These are phyloP conservation scores for Neodon shergylaensis DNA, from an alignment of 2,113 vertebrate species.

Conservation along the genomic window DNA sequence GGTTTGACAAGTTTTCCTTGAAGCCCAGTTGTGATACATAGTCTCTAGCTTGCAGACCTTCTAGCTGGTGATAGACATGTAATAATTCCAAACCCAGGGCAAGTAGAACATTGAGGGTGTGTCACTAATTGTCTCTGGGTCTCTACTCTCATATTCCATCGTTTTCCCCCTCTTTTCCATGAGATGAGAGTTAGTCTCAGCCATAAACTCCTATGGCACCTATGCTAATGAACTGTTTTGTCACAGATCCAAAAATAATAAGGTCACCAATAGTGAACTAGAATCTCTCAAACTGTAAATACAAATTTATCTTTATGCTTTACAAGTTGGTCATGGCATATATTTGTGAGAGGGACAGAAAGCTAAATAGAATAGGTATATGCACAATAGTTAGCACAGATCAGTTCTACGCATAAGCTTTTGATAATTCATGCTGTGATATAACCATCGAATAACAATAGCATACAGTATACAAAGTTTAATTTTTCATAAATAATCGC, in stretches of 20 bases:
- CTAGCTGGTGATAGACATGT: neutral
- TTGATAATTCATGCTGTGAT: neutral
- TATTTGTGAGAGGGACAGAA: neutral
- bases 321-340: too few species aligned
- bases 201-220: neutral
- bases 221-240: neutral
- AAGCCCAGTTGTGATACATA: neutral
- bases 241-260: neutral
- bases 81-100: too few species aligned
- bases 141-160: neutral
- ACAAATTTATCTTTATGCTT: neutral
- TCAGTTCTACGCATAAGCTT: neutral
- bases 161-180: neutral
- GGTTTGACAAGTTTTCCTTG: neutral
- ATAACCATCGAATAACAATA: neutral
- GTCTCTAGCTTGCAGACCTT: too few species aligned
- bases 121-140: neutral
- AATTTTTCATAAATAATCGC: conserved; percentile 34
- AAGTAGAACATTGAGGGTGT: neutral
- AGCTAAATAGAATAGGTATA: too few species aligned
- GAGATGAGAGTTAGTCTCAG: neutral
- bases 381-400: neutral
- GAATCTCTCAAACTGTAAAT: neutral
- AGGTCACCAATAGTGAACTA: neutral
- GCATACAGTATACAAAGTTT: neutral